phyloP scores from a whole-genome alignment of 1,140 invertebrate genomes.

The Geopemphigus sp. region DNA sequence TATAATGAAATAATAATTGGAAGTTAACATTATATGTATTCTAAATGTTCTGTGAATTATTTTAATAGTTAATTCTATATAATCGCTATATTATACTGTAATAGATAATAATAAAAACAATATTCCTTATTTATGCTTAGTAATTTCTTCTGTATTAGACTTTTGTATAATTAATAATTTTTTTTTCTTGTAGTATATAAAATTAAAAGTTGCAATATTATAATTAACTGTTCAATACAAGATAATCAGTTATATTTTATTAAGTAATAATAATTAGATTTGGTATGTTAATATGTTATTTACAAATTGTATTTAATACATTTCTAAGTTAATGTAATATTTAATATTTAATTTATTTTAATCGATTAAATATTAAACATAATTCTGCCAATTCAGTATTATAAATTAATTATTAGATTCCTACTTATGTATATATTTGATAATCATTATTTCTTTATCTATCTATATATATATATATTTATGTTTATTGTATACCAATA shows the following conservation, averaged over 20 bases:
- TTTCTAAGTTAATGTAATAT: slow-evolving; percentile 18
- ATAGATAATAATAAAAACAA: background rate
- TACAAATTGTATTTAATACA: background rate
- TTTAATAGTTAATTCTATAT: background rate
- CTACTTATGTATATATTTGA: slow-evolving; percentile 24
- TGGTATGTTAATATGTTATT: background rate
- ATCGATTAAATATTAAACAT: background rate
- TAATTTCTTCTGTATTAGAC: background rate
- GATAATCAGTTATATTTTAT: background rate
- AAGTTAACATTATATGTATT: background rate
- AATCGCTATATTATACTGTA: background rate
- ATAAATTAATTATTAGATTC: slow-evolving; percentile 16
- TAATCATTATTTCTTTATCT: background rate
- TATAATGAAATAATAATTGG: background rate
- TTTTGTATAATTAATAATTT: slow-evolving; percentile 7
- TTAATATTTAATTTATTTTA: background rate
- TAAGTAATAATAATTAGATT: slow-evolving; percentile 19
- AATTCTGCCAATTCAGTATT: slow-evolving; percentile 38
- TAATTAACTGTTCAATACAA: background rate
- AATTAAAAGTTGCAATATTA: background rate
- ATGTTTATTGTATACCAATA: slow-evolving; percentile 22
- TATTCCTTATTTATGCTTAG: background rate
- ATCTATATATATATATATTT: too few species aligned
- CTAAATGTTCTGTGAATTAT: background rate
- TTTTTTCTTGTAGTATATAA: background rate